Conservation (phyloP, 2,797 vertebrate genomes). For the Sebastes trivittatus region DNA sequence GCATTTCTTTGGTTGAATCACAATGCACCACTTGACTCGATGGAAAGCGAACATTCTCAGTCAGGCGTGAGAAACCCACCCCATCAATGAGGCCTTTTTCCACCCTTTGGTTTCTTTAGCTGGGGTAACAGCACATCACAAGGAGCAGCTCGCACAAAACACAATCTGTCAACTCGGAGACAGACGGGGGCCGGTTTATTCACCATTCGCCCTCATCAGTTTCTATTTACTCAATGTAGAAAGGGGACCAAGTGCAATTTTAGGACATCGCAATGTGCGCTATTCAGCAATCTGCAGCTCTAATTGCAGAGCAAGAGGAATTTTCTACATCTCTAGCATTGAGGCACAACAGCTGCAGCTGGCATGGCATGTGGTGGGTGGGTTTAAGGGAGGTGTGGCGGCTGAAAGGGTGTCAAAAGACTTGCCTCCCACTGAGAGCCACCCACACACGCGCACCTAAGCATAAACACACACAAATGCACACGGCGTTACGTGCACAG, state of each 20-base stretch:
- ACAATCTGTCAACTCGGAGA: constrained; percentile 70
- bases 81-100: constrained; percentile 75
- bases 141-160: constrained; percentile 72
- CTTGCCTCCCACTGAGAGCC: constrained; percentile 63
- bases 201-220: constrained; percentile 60
- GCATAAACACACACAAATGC: constrained; percentile 26
- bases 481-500: background rate
- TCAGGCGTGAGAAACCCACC: constrained; percentile 81
- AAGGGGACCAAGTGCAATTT: constrained; percentile 70
- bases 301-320: constrained; percentile 79
- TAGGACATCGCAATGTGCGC: constrained; percentile 76
- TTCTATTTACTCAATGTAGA: constrained; percentile 72
- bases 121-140: constrained; percentile 64
- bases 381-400: constrained; percentile 67
- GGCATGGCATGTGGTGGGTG: constrained; percentile 77
- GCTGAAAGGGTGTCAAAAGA: constrained; percentile 70
- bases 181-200: constrained; percentile 58
- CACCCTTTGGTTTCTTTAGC: constrained; percentile 65
- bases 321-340: constrained; percentile 74
- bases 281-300: constrained; percentile 78
- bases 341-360: constrained; percentile 81
- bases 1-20: constrained; percentile 82
- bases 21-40: constrained; percentile 82
- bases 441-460: constrained; percentile 48
- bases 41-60: constrained; percentile 78